phyloP scores from a whole-genome alignment of 2,888 invertebrate genomes.

The Spodoptera exigua region DNA sequence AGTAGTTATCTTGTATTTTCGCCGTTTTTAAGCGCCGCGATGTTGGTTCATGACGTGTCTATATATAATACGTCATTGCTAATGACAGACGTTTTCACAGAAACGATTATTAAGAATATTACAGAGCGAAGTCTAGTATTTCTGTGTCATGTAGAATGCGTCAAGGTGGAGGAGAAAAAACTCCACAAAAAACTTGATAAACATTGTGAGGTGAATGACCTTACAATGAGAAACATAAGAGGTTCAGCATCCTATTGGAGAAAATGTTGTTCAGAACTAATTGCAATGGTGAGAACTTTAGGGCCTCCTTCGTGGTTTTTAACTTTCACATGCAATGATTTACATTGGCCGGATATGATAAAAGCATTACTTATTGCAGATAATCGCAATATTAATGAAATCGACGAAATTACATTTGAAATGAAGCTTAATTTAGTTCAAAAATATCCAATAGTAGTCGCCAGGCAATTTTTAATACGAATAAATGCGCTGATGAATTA shows the following conservation, averaged over 20 bases:
- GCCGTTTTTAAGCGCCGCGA: no score
- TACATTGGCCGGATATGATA: conserved; percentile 64
- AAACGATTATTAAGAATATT: conserved; percentile 1
- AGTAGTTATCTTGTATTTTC: no score
- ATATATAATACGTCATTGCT: no score
- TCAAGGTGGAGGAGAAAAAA: conserved; percentile 40
- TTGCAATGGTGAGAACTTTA: conserved; percentile 62
- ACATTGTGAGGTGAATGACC: conserved; percentile 63
- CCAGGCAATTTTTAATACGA: conserved; percentile 11
- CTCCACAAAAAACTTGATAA: conserved; percentile 45
- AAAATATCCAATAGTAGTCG: conserved; percentile 17
- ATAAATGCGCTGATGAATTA: conserved; percentile 35
- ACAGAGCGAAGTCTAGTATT: not conserved
- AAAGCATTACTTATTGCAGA: conserved; percentile 59
- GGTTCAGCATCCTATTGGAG: conserved; percentile 61
- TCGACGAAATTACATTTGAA: conserved; percentile 4
- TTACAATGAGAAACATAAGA: conserved; percentile 64
- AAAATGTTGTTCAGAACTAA: conserved; percentile 60
- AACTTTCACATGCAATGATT: conserved; percentile 58
- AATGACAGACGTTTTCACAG: conserved; percentile 45
- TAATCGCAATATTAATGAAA: not conserved
- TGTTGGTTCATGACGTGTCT: no score
- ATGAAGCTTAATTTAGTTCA: conserved; percentile 15
- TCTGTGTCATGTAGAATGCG: not conserved
- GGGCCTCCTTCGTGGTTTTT: conserved; percentile 65